Evolutionary conservation across 2,797 vertebrate species (phyloP).

Genomic region (Pempheris klunzingeri): DNA sequence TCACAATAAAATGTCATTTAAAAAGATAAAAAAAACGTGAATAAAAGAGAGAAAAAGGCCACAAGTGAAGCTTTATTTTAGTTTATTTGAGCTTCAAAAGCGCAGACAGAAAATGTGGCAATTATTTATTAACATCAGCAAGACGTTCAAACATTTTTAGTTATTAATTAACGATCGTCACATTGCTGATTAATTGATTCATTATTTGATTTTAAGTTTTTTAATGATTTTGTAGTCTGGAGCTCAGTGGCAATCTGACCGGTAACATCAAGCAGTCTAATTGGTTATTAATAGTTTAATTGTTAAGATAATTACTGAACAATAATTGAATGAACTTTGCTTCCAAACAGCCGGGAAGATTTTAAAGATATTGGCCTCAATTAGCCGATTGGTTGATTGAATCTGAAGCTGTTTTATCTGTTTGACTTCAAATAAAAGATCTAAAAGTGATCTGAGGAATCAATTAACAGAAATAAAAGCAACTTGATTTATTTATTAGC

Average conservation of each 20-base stretch:
- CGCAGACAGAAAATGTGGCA: background rate
- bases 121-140: background rate
- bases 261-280: background rate
- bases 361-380: too few relatives aligned
- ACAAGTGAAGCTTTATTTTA: background rate
- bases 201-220: background rate
- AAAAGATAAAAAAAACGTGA: background rate
- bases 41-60: background rate
- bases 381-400: too few relatives aligned
- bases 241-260: background rate
- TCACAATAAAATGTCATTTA: background rate
- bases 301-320: background rate
- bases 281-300: background rate
- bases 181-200: background rate
- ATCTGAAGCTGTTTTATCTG: too few relatives aligned
- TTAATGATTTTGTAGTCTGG: background rate
- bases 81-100: background rate
- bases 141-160: too few relatives aligned
- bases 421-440: too few relatives aligned
- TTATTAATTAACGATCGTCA: too few relatives aligned
- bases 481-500: too few relatives aligned
- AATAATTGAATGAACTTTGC: background rate
- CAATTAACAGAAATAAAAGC: too few relatives aligned
- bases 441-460: too few relatives aligned
- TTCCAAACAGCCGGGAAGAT: too few relatives aligned